A percentile compares a stretch with the other conserved stretches of the same genome.
These are phyloP conservation scores for Eueides isabella DNA, from an alignment of 1,140 invertebrate genomes.

Conservation along the genomic window DNA sequence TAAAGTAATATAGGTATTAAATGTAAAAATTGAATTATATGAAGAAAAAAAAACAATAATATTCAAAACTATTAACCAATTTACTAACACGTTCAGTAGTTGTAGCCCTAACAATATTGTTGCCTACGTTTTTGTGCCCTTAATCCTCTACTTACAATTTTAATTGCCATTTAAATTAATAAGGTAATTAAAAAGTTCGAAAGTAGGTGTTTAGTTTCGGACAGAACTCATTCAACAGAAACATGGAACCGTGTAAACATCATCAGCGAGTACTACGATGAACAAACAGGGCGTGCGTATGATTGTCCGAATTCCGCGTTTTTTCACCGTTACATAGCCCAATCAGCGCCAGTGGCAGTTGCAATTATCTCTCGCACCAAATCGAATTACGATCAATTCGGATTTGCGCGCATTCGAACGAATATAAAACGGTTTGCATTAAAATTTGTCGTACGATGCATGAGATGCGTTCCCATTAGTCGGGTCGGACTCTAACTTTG, in stretches of 20 bases:
- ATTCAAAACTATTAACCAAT: too few relatives aligned
- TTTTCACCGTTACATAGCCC: constrained; percentile 70
- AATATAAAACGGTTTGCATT: constrained; percentile 82
- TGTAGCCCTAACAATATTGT: too few relatives aligned
- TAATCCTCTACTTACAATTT: too few relatives aligned
- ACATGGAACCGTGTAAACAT: constrained; percentile 71
- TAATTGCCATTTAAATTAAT: background rate
- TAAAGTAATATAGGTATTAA: too few relatives aligned
- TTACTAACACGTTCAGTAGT: too few relatives aligned
- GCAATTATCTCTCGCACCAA: constrained; percentile 80
- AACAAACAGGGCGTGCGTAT: constrained; percentile 71
- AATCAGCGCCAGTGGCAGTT: constrained; percentile 81
- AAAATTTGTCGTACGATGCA: constrained; percentile 77
- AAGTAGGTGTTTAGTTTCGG: constrained; percentile 31
- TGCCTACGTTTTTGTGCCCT: too few relatives aligned
- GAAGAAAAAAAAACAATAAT: too few relatives aligned
- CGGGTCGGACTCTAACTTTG: constrained; percentile 66
- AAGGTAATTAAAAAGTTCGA: constrained; percentile 14
- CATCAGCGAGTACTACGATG: constrained; percentile 66
- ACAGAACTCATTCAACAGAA: constrained; percentile 47
- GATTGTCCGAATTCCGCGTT: constrained; percentile 64
- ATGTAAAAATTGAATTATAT: too few relatives aligned
- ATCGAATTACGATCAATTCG: constrained; percentile 83
- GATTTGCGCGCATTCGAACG: constrained; percentile 80
- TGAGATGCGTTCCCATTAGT: constrained; percentile 78